Conservation (phyloP, 2,888 invertebrate genomes). For the Baronia brevicornis region DNA sequence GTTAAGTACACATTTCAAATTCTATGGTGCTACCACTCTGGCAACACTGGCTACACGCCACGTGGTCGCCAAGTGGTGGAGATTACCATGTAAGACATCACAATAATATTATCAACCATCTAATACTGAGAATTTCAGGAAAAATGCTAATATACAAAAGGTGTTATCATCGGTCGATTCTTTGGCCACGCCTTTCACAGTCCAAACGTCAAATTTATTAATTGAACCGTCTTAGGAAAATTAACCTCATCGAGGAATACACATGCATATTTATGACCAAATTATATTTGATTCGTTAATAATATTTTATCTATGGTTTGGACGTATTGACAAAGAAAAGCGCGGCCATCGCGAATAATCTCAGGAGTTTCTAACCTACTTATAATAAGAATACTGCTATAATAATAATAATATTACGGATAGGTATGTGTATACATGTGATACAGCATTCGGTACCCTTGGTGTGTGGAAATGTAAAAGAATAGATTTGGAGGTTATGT, state of each 20-base stretch:
- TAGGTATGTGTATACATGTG: slow-evolving; percentile 61
- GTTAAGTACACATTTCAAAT: slow-evolving; percentile 59
- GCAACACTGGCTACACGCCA: background rate
- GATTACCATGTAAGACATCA: slow-evolving; percentile 45
- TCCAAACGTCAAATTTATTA: slow-evolving; percentile 5
- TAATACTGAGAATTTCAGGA: slow-evolving; percentile 64
- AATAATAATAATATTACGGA: slow-evolving; percentile 49
- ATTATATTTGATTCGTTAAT: no score
- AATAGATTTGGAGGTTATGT: background rate
- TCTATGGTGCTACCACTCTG: slow-evolving; percentile 29
- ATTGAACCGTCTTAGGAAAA: slow-evolving; percentile 9
- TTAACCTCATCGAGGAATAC: background rate
- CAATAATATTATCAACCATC: slow-evolving; percentile 56
- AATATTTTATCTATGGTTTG: background rate
- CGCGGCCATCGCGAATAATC: slow-evolving; percentile 40
- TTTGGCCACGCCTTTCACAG: slow-evolving; percentile 21
- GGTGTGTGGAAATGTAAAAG: slow-evolving; percentile 36
- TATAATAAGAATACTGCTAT: slow-evolving; percentile 69
- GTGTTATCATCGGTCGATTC: slow-evolving; percentile 44
- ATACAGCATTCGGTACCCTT: slow-evolving; percentile 56
- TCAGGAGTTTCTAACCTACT: slow-evolving; percentile 67
- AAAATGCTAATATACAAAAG: slow-evolving; percentile 68
- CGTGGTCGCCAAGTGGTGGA: slow-evolving; percentile 4
- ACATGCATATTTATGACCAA: background rate
- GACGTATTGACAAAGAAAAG: slow-evolving; percentile 20